Conservation (phyloP, 1,140 invertebrate species). For the Drosophila simulans region DNA sequence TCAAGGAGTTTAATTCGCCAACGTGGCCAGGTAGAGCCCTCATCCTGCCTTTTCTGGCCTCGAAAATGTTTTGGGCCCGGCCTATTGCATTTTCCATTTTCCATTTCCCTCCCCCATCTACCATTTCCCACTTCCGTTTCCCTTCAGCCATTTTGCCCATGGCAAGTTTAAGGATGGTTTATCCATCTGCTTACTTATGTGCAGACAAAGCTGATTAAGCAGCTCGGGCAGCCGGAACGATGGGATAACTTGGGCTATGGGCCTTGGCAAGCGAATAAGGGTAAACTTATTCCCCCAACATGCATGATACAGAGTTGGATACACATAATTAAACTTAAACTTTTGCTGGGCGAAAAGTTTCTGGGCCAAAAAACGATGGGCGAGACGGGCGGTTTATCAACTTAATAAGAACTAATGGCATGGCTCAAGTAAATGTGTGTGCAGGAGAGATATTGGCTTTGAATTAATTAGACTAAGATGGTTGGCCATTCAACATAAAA, state of each 20-base stretch:
- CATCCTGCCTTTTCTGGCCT: constrained; percentile 27
- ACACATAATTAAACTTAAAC: constrained; percentile 45
- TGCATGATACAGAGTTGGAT: constrained; percentile 21
- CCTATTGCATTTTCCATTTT: constrained; percentile 28
- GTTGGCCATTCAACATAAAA: not conserved
- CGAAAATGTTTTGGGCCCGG: constrained; percentile 43
- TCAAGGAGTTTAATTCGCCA: constrained; percentile 45
- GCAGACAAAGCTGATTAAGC: constrained; percentile 48
- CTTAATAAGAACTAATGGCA: constrained; percentile 23
- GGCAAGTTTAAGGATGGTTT: constrained; percentile 36
- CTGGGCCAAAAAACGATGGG: not conserved
- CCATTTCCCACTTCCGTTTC: constrained; percentile 5
- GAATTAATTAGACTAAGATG: not conserved
- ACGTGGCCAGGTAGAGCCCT: constrained; percentile 28
- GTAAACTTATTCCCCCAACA: constrained; percentile 2
- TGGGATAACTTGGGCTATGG: constrained; percentile 19
- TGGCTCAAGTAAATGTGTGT: not conserved
- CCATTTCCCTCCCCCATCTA: not conserved
- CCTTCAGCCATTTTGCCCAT: constrained; percentile 1
- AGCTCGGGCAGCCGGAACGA: constrained; percentile 37
- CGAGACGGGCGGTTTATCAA: not conserved
- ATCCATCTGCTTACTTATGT: constrained; percentile 49
- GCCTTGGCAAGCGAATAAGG: not conserved
- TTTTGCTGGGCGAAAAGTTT: constrained; percentile 30
- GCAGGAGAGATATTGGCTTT: not conserved